phyloP scores from a whole-genome alignment of 2,797 vertebrate species.

The Ibycter americanus region DNA sequence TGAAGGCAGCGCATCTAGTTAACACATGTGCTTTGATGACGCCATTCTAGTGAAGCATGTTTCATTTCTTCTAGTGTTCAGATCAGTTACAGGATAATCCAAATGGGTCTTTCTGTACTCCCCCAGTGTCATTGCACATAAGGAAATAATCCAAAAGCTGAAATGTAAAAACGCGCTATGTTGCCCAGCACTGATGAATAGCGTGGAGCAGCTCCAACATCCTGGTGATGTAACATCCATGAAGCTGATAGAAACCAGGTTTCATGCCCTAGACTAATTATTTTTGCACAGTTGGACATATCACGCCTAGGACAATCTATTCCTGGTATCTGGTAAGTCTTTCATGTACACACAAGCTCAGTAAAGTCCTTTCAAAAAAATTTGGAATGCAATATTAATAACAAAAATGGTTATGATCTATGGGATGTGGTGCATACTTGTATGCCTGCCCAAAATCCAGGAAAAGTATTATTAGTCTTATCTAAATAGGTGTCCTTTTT shows the following conservation, averaged over 20 bases:
- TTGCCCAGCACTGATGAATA: neutral
- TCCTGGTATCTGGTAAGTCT: neutral
- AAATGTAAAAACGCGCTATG: neutral
- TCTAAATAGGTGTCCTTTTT: neutral
- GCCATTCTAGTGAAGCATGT: neutral
- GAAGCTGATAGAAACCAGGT: slow-evolving; percentile 2
- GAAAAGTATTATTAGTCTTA: neutral
- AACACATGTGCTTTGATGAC: neutral
- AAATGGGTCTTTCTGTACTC: neutral
- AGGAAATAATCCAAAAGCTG: neutral
- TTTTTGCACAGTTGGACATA: neutral
- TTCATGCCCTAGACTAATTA: neutral
- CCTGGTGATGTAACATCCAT: neutral
- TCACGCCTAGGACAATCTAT: neutral
- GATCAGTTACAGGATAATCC: neutral
- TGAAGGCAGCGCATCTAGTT: neutral
- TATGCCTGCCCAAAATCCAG: neutral
- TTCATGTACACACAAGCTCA: neutral
- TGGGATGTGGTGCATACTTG: neutral
- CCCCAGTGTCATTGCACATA: neutral
- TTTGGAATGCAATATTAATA: neutral
- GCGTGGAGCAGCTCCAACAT: neutral
- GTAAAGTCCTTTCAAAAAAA: neutral
- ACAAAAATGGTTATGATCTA: neutral
- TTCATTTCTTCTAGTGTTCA: neutral